Percentiles rank a stretch among this genome's conserved stretches.
Conservation (phyloP, 1,140 invertebrate species). For the Octopus sinensis region DNA sequence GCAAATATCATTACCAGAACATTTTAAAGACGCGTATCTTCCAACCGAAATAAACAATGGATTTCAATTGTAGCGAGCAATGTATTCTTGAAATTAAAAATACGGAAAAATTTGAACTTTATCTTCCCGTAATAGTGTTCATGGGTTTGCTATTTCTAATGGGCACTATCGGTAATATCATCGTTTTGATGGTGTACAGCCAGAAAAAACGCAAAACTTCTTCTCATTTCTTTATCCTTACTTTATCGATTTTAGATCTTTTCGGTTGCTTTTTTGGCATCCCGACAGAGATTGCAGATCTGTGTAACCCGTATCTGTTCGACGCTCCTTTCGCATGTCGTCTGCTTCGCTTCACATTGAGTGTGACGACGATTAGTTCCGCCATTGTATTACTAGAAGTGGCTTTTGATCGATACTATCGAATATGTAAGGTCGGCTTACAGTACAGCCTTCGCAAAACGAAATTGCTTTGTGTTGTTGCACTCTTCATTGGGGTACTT, state of each 20-base stretch:
- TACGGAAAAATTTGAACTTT: conserved; percentile 41
- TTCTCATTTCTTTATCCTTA: conserved; percentile 50
- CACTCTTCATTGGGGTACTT: conserved; percentile 41
- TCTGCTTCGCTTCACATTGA: conserved; percentile 45
- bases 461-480: conserved; percentile 40
- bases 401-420: conserved; percentile 47
- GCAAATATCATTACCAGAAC: background rate
- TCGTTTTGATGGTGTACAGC: conserved; percentile 47
- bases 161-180: conserved; percentile 45
- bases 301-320: conserved; percentile 49
- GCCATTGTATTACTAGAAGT: conserved; percentile 47
- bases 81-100: conserved; percentile 24
- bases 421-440: conserved; percentile 47
- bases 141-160: conserved; percentile 42
- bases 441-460: conserved; percentile 40
- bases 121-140: conserved; percentile 49
- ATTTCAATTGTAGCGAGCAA: background rate
- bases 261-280: conserved; percentile 49
- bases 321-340: conserved; percentile 47
- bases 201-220: conserved; percentile 41
- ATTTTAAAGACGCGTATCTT: background rate
- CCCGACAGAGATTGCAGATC: conserved; percentile 50
- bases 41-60: background rate
- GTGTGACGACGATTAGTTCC: conserved; percentile 47
- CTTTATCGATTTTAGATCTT: conserved; percentile 48